Evolutionary conservation across 2,888 invertebrate species (phyloP).

Genomic region (Sepiola atlantica): DNA sequence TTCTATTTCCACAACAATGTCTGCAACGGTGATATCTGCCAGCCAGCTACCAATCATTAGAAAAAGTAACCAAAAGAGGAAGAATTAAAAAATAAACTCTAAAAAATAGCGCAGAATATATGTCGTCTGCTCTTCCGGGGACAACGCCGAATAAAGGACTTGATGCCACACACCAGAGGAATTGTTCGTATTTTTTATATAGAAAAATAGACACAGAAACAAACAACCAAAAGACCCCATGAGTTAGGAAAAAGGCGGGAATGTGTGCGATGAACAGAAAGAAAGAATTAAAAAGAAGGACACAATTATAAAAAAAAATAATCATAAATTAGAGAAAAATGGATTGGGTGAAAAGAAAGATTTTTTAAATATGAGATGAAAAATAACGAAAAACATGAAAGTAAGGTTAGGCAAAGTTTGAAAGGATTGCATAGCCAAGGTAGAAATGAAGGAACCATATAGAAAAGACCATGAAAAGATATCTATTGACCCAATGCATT

Average conservation of each 20-base stretch:
- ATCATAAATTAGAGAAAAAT: not conserved
- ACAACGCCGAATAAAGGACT: not conserved
- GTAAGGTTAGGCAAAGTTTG: not conserved
- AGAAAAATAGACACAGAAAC: not conserved
- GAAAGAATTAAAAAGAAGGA: not conserved
- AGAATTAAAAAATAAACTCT: not conserved
- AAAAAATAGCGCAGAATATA: not conserved
- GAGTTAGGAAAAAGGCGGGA: not conserved
- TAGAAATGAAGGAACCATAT: not conserved
- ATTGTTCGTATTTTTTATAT: not conserved
- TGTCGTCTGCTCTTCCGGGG: conserved; percentile 32
- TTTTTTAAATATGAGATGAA: not conserved
- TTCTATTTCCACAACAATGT: not conserved
- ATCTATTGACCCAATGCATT: not conserved
- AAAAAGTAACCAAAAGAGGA: too few relatives aligned
- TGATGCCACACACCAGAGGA: not conserved
- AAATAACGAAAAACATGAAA: not conserved
- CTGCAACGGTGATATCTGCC: not conserved
- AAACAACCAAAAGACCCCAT: not conserved
- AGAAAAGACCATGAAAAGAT: not conserved
- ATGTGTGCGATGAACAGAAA: not conserved
- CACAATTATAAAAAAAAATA: not conserved
- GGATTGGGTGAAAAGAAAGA: not conserved
- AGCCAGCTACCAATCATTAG: not conserved
- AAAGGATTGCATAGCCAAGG: not conserved